Conservation (phyloP, 92 coral and sea anemone genomes). For the Porites evermanni region DNA sequence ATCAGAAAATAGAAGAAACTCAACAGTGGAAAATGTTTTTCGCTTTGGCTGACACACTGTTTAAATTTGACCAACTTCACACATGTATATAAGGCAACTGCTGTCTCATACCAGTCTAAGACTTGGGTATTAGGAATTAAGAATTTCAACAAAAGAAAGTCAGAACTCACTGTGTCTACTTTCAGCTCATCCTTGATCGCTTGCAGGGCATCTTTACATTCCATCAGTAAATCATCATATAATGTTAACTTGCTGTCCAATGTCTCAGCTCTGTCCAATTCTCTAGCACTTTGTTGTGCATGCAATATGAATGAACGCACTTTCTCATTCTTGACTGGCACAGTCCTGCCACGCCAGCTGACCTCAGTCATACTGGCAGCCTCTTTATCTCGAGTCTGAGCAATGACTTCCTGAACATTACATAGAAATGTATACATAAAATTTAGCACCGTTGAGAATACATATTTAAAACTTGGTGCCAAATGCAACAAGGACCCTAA, state of each 20-base stretch:
- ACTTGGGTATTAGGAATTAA: not conserved
- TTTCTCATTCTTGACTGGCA: conserved; percentile 95
- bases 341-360: conserved; percentile 87
- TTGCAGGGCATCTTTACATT: conserved; percentile 97
- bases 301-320: conserved; percentile 96
- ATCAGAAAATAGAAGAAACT: no score
- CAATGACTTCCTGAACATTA: conserved; percentile 81
- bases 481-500: no score
- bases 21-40: no score
- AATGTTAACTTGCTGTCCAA: conserved; percentile 90
- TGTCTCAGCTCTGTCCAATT: conserved; percentile 87
- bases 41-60: no score
- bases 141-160: not conserved
- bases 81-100: no score
- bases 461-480: no score
- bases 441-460: not conserved
- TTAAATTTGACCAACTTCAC: no score
- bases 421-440: not conserved
- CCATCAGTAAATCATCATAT: conserved; percentile 96
- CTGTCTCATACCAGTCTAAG: not conserved
- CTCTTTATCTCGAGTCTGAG: conserved; percentile 98
- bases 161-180: conserved; percentile 82
- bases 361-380: conserved; percentile 96
- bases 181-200: conserved; percentile 94
- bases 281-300: conserved; percentile 89